Conservation (phyloP, 2,888 invertebrate genomes). For the Thecocarcelia acutangulata region DNA sequence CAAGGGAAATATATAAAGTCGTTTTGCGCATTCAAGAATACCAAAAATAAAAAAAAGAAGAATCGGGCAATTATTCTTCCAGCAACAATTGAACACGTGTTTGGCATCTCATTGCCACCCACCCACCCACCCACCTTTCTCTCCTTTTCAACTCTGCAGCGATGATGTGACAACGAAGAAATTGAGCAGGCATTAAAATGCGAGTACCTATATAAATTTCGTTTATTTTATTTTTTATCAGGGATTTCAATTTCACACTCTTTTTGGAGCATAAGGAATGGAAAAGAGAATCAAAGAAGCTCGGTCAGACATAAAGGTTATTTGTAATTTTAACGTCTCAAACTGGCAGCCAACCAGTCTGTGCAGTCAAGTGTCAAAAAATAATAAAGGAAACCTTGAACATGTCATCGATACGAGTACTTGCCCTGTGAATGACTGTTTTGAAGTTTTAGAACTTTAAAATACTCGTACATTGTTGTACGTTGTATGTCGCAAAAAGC, state of each 20-base stretch:
- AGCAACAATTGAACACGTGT: slow-evolving; percentile 66
- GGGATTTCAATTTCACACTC: slow-evolving; percentile 70
- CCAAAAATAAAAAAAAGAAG: slow-evolving; percentile 8
- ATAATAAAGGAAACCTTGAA: slow-evolving; percentile 74
- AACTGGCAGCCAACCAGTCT: not conserved
- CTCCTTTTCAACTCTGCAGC: slow-evolving; percentile 6
- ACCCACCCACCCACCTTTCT: too few species aligned
- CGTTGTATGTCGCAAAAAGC: not conserved
- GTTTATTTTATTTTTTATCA: slow-evolving; percentile 55
- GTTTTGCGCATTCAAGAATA: not conserved
- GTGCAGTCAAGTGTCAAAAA: slow-evolving; percentile 60
- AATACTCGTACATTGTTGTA: slow-evolving; percentile 13
- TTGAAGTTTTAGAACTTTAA: slow-evolving; percentile 7
- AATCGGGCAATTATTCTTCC: slow-evolving; percentile 40
- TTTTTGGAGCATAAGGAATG: not conserved
- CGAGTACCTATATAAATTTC: slow-evolving; percentile 28
- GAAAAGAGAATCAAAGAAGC: not conserved
- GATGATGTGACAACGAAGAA: slow-evolving; percentile 35
- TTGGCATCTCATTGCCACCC: slow-evolving; percentile 16
- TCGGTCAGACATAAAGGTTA: slow-evolving; percentile 35
- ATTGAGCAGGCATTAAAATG: slow-evolving; percentile 59
- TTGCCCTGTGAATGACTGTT: not conserved
- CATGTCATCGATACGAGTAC: slow-evolving; percentile 72
- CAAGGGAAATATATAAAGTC: too few species aligned
- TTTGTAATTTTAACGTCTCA: slow-evolving; percentile 36